phyloP scores from a whole-genome alignment of 2,113 vertebrate genomes.

The Mobula hypostoma region DNA sequence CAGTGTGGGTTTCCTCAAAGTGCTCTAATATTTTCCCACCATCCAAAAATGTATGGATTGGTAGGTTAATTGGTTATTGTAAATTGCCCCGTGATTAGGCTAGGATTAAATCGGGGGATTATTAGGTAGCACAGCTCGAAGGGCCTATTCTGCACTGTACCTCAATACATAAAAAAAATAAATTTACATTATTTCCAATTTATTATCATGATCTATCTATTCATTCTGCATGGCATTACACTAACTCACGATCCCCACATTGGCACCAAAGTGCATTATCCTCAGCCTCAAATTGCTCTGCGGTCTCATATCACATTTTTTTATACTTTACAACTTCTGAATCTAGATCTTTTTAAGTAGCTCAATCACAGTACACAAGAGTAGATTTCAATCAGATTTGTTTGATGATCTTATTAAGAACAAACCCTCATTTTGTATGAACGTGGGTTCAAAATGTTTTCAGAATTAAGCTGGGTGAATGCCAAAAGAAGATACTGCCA shows the following conservation, averaged over 20 bases:
- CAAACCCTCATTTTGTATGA: neutral
- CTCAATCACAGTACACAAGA: neutral
- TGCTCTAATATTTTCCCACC: too few species aligned
- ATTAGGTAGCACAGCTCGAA: too few species aligned
- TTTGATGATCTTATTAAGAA: neutral
- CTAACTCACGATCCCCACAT: neutral
- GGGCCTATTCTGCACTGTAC: too few species aligned
- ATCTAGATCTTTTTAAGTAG: neutral
- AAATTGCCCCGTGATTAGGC: too few species aligned
- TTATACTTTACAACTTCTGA: neutral
- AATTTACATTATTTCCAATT: neutral
- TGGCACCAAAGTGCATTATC: neutral
- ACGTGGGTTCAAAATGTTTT: neutral
- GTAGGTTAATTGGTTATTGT: too few species aligned
- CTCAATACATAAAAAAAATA: too few species aligned
- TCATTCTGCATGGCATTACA: neutral
- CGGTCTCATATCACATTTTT: neutral
- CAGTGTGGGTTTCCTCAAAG: too few species aligned
- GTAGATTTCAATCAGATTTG: neutral
- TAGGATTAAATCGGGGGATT: too few species aligned
- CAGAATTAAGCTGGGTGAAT: neutral
- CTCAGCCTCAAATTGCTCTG: neutral
- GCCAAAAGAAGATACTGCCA: neutral
- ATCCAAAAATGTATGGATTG: too few species aligned
- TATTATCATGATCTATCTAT: neutral